phyloP scores from a whole-genome alignment of 2,888 invertebrate species.

The Cantharis lateralis region DNA sequence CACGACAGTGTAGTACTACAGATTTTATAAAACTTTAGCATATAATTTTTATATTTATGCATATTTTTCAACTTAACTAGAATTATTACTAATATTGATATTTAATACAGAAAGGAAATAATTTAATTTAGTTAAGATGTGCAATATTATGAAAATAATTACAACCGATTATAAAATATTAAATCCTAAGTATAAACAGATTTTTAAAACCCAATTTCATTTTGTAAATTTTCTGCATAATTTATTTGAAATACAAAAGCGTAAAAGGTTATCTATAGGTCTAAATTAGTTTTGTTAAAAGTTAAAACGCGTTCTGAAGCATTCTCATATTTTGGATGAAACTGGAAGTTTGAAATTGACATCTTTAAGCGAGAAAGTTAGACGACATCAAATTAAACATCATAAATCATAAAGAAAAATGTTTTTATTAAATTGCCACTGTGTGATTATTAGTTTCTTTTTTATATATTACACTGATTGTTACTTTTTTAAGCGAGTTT shows the following conservation, averaged over 20 bases:
- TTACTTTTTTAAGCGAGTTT: not conserved
- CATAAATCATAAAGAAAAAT: constrained; percentile 27
- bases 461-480: not conserved
- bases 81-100: not conserved
- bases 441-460: constrained; percentile 24
- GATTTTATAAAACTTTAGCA: not conserved
- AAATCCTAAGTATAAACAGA: not conserved
- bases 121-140: not conserved
- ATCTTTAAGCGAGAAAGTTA: constrained; percentile 22
- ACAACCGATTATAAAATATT: not conserved
- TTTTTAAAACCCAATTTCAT: not conserved
- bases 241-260: not conserved
- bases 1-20: not conserved
- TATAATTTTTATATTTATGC: not conserved
- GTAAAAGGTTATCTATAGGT: constrained; percentile 3
- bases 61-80: too few relatives aligned
- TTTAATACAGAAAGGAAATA: not conserved
- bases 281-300: constrained; percentile 20
- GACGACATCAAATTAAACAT: constrained; percentile 29
- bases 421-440: constrained; percentile 25
- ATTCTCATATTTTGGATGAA: constrained; percentile 16
- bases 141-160: not conserved
- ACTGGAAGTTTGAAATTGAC: constrained; percentile 21
- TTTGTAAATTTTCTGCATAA: not conserved
- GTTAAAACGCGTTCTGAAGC: constrained; percentile 14